phyloP scores from a whole-genome alignment of 2,113 vertebrate species.

The Alethe castanea region DNA sequence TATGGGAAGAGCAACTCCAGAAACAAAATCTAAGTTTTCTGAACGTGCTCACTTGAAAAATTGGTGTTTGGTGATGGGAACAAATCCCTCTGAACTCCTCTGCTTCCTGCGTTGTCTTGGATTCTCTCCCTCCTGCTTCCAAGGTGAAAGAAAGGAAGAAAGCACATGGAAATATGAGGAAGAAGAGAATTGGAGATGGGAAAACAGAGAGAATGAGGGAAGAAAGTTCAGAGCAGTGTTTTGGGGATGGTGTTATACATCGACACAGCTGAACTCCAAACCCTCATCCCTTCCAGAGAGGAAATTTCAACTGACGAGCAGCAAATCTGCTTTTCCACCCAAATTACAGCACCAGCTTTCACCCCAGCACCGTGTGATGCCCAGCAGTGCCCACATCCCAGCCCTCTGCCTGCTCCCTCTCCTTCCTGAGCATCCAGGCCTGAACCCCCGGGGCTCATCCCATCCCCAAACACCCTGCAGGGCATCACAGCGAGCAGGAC shows the following conservation, averaged over 20 bases:
- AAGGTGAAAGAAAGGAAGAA: not conserved
- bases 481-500: not conserved
- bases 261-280: not conserved
- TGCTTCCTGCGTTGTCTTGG: rapidly evolving
- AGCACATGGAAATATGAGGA: not conserved
- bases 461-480: not conserved
- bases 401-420: rapidly evolving
- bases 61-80: not conserved
- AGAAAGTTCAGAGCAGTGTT: not conserved
- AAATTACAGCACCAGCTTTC: rapidly evolving
- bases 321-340: not conserved
- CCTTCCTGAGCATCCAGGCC: rapidly evolving
- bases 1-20: not conserved
- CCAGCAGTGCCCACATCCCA: rapidly evolving
- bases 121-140: not conserved
- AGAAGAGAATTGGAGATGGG: not conserved
- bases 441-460: not conserved
- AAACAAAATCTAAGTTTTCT: not conserved
- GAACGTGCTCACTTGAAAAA: not conserved
- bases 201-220: not conserved
- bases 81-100: not conserved
- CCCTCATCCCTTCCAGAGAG: not conserved
- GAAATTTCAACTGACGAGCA: not conserved
- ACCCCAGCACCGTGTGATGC: not conserved
- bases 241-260: rapidly evolving